These are phyloP conservation scores for Apodemia duryi DNA, from an alignment of 2,888 invertebrate genomes.

Conservation along the genomic window DNA sequence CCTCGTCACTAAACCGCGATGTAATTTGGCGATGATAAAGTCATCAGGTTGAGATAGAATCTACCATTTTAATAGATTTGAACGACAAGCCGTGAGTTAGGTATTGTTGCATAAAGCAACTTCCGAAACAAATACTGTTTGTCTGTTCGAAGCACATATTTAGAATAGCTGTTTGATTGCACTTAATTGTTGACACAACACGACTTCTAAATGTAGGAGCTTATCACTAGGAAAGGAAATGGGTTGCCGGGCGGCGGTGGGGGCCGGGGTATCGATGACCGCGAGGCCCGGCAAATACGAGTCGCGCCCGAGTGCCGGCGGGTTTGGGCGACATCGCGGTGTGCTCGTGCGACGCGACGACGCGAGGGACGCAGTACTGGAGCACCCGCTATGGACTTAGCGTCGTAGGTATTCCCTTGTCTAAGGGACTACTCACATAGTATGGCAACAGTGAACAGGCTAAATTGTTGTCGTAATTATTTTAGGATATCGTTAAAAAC, in stretches of 20 bases:
- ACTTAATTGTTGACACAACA: constrained; percentile 4
- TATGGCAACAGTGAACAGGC: no score
- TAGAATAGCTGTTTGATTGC: neutral
- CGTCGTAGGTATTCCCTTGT: neutral
- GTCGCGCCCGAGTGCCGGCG: neutral
- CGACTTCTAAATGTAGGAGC: neutral
- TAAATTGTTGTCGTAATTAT: no score
- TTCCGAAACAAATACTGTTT: constrained; percentile 8
- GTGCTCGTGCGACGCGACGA: neutral
- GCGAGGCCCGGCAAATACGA: neutral
- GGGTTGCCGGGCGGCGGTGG: neutral
- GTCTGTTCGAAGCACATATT: neutral
- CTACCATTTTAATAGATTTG: no score
- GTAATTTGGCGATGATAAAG: no score
- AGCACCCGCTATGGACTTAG: neutral
- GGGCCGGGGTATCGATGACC: constrained; percentile 2
- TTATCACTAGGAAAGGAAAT: constrained; percentile 7
- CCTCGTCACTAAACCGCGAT: no score
- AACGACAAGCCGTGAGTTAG: no score
- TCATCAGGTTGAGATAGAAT: no score
- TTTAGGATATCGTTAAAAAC: no score
- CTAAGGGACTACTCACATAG: neutral
- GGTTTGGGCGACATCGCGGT: neutral
- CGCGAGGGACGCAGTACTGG: neutral
- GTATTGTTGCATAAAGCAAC: neutral